Base-by-base conservation (phyloP, 2,113 vertebrate genomes). In the Engraulis encrasicolus region DNA sequence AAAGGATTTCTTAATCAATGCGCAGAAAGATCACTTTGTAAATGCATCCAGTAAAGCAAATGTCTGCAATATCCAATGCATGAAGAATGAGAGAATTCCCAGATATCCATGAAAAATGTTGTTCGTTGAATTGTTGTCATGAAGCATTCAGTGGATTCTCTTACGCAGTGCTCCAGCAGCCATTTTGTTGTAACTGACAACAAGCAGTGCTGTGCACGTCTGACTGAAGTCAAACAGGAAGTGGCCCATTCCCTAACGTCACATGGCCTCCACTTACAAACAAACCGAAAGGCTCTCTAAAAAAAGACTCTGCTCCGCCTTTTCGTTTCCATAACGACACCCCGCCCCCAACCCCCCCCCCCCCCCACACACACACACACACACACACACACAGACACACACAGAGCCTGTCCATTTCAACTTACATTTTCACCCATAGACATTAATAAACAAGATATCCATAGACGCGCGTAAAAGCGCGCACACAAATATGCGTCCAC, bases 161-260 rank as follows among this genome's bases (percentile, higher is more conserved):
- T 89, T 89, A 85, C 92, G 91, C 94, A 92, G 92, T 92, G 94
- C 94, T 95, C 95, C 94, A 95, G 96, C 96, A 96, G 96, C 96
- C 97, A 98, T 98, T 97, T 98, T 97, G 96, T 97, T 95, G 94
- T 96, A 96, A 96, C 95, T 98, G 96, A 95, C 95, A 96, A 96
- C 95, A 95, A 74, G 66, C 66, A 74, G 66, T 74, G 94, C 84
- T 91, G 93, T 90, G 90, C 90, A 90, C 92, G 90, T 89, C 94
- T 94, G 91, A 88, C 90, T 90, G 92, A 91, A 93, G 94, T 93
- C 93, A 93, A 94, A 95, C 95, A 94, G 96, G 95, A 95, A 96
- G 96, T 92, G 91, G 89, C 90, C 82, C 87, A 84, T 84, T 82
- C 86, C 87, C 84, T 86, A 86, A 84, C n/a, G 87, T 87, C 94